Evolutionary conservation across 2,888 invertebrate genomes (phyloP).

Genomic region (Thecophora atra): DNA sequence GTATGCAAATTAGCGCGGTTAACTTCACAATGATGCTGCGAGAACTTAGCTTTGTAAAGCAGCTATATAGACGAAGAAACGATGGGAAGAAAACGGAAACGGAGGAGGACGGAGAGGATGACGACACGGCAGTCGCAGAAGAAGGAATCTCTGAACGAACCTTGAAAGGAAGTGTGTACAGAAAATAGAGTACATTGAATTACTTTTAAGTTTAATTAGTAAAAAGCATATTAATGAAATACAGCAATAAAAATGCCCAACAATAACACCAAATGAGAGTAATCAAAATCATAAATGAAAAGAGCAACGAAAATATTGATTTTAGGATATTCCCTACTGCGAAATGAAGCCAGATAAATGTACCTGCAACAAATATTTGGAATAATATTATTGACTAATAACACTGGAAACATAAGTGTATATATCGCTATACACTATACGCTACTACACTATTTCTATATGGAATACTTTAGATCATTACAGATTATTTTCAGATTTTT

Average conservation of each 20-base stretch:
- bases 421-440: too few species aligned
- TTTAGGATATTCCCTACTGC: too few species aligned
- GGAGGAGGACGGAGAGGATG: neutral
- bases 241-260: neutral
- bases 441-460: too few species aligned
- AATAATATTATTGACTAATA: too few species aligned
- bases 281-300: neutral
- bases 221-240: neutral
- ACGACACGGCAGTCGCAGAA: neutral
- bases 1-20: neutral
- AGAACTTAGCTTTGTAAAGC: neutral
- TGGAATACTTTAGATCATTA: too few species aligned
- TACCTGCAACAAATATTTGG: too few species aligned
- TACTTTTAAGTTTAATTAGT: neutral
- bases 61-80: neutral
- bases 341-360: too few species aligned
- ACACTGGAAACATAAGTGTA: too few species aligned
- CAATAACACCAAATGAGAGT: neutral
- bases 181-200: conserved; percentile 15
- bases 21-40: neutral
- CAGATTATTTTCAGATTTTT: too few species aligned
- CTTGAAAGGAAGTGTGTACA: neutral
- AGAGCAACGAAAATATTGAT: neutral
- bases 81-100: neutral
- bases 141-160: neutral